A percentile compares a stretch with the other conserved stretches of the same genome.
These are phyloP conservation scores for Pipistrellus pygmaeus DNA, from an alignment of 2,797 vertebrate genomes.

Conservation along the genomic window DNA sequence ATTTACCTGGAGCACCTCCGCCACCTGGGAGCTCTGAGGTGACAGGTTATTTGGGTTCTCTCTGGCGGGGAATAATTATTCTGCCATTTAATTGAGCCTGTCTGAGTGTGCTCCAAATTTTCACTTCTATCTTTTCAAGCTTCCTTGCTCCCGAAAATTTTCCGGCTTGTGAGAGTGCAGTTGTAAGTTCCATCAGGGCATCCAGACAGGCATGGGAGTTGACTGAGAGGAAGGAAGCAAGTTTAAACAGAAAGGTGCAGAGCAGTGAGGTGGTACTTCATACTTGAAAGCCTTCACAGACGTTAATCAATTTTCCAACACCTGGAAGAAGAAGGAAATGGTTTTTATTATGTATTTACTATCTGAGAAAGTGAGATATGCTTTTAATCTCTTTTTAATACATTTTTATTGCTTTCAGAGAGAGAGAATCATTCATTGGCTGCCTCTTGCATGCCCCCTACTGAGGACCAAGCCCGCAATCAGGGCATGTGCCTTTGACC, in stretches of 20 bases:
- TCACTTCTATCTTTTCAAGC: slow-evolving; percentile 61
- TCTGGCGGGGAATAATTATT: slow-evolving; percentile 50
- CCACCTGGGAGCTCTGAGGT: background rate
- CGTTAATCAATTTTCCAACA: slow-evolving; percentile 37
- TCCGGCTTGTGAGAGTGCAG: slow-evolving; percentile 12
- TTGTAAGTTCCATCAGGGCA: slow-evolving; percentile 34
- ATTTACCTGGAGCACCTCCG: background rate
- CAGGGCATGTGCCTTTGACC: too few relatives aligned
- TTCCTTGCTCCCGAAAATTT: slow-evolving; percentile 7
- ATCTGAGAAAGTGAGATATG: slow-evolving; percentile 48
- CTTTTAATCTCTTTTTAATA: slow-evolving; percentile 42
- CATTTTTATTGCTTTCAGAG: too few relatives aligned
- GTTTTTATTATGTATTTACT: slow-evolving; percentile 59
- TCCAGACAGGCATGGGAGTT: slow-evolving; percentile 7
- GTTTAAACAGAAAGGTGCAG: slow-evolving; percentile 49
- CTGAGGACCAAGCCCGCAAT: too few relatives aligned
- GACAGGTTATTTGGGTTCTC: slow-evolving; percentile 15
- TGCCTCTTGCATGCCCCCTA: too few relatives aligned
- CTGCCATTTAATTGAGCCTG: slow-evolving; percentile 39
- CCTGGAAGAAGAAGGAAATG: slow-evolving; percentile 58
- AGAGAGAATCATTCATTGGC: too few relatives aligned
- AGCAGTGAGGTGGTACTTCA: slow-evolving; percentile 7
- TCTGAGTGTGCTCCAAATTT: slow-evolving; percentile 39
- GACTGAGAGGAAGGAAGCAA: slow-evolving; percentile 29
- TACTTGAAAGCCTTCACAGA: slow-evolving; percentile 32